Evolutionary conservation across 2,888 invertebrate genomes (phyloP).

Genomic region (Brachyopa scutellaris): DNA sequence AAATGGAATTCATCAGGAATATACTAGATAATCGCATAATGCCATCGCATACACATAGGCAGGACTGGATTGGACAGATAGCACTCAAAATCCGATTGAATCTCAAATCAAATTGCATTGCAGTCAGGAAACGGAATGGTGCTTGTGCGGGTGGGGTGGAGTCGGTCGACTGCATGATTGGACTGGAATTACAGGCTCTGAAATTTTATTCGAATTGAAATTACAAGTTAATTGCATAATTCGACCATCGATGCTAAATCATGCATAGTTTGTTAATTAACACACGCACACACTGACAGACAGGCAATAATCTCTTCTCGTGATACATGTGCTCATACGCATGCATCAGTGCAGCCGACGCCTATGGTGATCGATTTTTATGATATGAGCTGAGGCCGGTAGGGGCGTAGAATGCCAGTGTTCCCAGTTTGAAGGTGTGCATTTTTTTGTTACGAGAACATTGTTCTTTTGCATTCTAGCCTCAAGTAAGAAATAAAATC

Average conservation of each 20-base stretch:
- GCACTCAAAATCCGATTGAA: constrained; percentile 62
- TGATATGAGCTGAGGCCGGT: no score
- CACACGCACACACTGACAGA: constrained; percentile 37
- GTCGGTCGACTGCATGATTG: constrained; percentile 40
- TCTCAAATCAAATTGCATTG: constrained; percentile 67
- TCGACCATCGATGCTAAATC: constrained; percentile 66
- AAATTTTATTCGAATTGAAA: constrained; percentile 69
- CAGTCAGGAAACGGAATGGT: constrained; percentile 19
- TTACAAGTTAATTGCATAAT: constrained; percentile 72
- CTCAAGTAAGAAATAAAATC: no score
- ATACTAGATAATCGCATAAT: constrained; percentile 67
- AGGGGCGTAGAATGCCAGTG: constrained; percentile 5
- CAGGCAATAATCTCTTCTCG: not conserved
- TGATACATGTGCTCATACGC: constrained; percentile 1
- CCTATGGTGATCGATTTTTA: constrained; percentile 62
- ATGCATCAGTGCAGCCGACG: constrained; percentile 55
- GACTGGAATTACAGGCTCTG: constrained; percentile 64
- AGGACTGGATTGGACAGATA: constrained; percentile 58
- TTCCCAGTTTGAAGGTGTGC: no score
- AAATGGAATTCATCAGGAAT: constrained; percentile 66
- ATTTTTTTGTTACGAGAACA: no score
- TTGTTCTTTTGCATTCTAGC: no score
- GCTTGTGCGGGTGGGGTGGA: not conserved
- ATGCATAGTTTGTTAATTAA: constrained; percentile 72
- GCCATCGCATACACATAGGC: not conserved